Base-by-base conservation (phyloP, 1,140 invertebrate genomes). In the Lepidostoma basale region DNA sequence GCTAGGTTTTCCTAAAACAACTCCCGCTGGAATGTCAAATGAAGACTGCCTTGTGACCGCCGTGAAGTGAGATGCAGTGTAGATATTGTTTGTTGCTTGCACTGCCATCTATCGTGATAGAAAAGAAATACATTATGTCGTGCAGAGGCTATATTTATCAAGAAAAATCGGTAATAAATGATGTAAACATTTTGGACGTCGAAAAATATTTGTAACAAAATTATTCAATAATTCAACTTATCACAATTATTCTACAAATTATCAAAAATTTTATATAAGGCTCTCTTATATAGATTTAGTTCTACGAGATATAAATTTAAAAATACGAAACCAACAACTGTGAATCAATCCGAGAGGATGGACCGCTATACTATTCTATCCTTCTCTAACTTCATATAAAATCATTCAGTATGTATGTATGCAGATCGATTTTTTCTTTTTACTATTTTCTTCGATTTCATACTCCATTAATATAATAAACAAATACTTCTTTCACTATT, bases 1-100 rank as follows among this genome's bases (percentile, higher is more conserved):
- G 18, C 26, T 22, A 59, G 2, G 14, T 9, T 18, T 49, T 39
- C 45, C 62, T 39, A 20, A 25, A 49, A 64, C 45, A 52, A 64
- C 45, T 64, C 44, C 45, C 26, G 28, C 45, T 64, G 45, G 45
- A 64, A 44, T 49, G 42, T 39, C 62, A 49, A 33, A 49, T 23
- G 30, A 16, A 49, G 62, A 52, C 62, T 64, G 16, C 23, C 44
- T 25, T 64, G 62, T 33, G 62, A 52, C 62, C 52, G 16, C 23
- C 44, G 44, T 64, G 62, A 64, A 64, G 62, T 52, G 25, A 33
- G 30, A 12, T n/a, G 18, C 42, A 36, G 8, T 22, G 23, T 30
- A 25, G 5, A 8, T 6, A 25, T 25, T 8, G 18, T 44, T 40
- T 60, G 18, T 22, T 36, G 14, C 12, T 2, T 20, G 54, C 56